Evolutionary conservation across 2,113 vertebrate species (phyloP), one percentile per base, ranked within the genome.

Genomic region (Rhagologus leucostigma): DNA sequence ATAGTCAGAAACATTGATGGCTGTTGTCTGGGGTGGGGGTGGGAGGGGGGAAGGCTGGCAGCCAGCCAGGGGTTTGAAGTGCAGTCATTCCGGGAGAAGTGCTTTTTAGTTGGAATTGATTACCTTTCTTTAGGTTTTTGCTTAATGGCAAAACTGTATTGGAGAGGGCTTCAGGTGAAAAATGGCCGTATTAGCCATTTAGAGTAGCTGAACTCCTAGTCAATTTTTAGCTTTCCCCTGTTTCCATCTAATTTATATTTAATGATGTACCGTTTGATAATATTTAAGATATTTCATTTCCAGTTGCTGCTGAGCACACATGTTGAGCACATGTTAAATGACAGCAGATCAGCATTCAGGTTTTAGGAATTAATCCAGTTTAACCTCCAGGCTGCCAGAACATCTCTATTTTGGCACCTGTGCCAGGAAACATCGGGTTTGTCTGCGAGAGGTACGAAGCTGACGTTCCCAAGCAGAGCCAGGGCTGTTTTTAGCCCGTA

Each of bases 51-150:
- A 20, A 62, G 30, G 91, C 82, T 98, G 98, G 98, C 98, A 97
- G 97, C 81, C 97, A 94, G 98, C 98, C 98, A 97, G 96, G 86
- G 88, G 89, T 94, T 96, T 97, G 97, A 97, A 97, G 97, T 84
- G 95, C 96, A 97, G 87, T 95, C 98, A 82, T 97, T 97, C 91
- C 67, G 2, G 92, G 96, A 96, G 97, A 98, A 98, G 98, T 98
- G 98, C 98, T 97, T 98, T 98, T 98, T 97, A 98, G 97, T 98
- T 94, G 97, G 97, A 97, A 98, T 98, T 98, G 98, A 98, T 98
- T 97, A 97, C 97, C 97, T 98, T 98, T 97, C 97, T 97, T 96
- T 94, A 44, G 97, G 95, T 94, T 98, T 96, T 97, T 97, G 97
- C 97, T 98, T 98, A 97, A 98, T 97, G 96, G 98, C 97, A 95